A percentile compares a stretch with the other conserved stretches of the same genome.
phyloP scores from a whole-genome alignment of 1,140 invertebrate species.

The Bombus fervidus region DNA sequence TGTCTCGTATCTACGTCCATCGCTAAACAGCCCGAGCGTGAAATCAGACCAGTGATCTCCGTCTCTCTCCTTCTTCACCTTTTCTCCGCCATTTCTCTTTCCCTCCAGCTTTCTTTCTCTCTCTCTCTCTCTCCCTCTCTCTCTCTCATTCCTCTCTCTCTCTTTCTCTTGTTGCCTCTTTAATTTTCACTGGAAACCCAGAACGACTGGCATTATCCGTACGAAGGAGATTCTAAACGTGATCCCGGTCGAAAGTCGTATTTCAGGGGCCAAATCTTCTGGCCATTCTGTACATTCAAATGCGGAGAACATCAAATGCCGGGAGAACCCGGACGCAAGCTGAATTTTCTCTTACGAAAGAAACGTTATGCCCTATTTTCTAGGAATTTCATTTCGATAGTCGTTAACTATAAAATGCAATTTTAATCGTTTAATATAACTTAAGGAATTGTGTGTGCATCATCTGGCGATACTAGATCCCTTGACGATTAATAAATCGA shows the following conservation, averaged over 20 bases:
- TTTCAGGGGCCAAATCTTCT: conserved; percentile 57
- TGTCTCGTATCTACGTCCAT: conserved; percentile 78
- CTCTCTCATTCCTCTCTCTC: neutral
- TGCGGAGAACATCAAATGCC: neutral
- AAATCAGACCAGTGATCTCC: conserved; percentile 76
- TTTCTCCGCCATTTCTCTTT: conserved; percentile 40
- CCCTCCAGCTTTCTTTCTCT: neutral
- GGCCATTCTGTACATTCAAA: conserved; percentile 45
- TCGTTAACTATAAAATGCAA: neutral
- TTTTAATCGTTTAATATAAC: too few relatives aligned
- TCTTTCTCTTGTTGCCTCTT: neutral
- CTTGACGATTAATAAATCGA: too few relatives aligned
- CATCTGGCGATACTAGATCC: too few relatives aligned
- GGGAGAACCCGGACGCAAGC: neutral
- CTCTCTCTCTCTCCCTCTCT: neutral
- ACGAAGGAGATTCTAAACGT: conserved; percentile 51
- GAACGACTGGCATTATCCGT: conserved; percentile 62
- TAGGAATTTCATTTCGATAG: neutral
- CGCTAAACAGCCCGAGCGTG: conserved; percentile 78
- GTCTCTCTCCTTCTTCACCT: conserved; percentile 57
- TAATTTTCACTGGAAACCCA: conserved; percentile 66
- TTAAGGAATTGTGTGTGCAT: too few relatives aligned
- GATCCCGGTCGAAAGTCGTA: conserved; percentile 63
- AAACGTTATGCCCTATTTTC: neutral
- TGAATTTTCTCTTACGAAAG: conserved; percentile 10